Conservation (phyloP, 2,797 vertebrate genomes). For the Syndactyla subalaris region DNA sequence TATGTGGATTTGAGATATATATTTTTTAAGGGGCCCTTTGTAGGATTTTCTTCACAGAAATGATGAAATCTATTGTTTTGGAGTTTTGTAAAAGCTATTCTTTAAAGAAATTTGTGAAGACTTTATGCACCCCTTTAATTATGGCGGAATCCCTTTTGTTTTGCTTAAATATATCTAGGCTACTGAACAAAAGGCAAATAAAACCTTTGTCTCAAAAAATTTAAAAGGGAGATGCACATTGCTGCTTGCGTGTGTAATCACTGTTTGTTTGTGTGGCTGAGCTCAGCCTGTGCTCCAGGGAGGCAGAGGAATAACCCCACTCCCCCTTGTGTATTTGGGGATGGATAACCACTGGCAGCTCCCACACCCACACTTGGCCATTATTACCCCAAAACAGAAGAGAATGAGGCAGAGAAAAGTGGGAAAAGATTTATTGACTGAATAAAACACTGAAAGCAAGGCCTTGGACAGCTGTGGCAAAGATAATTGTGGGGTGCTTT, state of each 20-base stretch:
- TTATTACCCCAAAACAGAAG: neutral
- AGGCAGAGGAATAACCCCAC: neutral
- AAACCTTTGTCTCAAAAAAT: neutral
- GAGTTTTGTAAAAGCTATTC: neutral
- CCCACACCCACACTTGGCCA: neutral
- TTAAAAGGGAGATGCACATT: neutral
- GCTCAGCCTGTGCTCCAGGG: neutral
- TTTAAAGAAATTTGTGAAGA: neutral
- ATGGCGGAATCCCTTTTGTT: neutral
- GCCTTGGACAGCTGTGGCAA: neutral
- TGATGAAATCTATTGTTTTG: neutral
- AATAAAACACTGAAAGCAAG: neutral
- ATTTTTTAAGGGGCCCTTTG: neutral
- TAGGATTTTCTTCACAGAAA: neutral
- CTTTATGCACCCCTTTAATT: neutral
- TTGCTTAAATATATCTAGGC: neutral
- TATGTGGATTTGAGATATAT: neutral
- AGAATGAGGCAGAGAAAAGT: neutral
- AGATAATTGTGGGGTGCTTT: neutral
- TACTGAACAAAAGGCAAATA: neutral
- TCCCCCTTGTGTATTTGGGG: neutral
- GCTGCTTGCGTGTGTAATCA: fast-evolving
- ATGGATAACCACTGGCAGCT: neutral
- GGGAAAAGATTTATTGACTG: neutral
- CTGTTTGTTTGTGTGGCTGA: neutral